Evolutionary conservation across 2,888 invertebrate genomes (phyloP).

Genomic region (Timema cristinae): DNA sequence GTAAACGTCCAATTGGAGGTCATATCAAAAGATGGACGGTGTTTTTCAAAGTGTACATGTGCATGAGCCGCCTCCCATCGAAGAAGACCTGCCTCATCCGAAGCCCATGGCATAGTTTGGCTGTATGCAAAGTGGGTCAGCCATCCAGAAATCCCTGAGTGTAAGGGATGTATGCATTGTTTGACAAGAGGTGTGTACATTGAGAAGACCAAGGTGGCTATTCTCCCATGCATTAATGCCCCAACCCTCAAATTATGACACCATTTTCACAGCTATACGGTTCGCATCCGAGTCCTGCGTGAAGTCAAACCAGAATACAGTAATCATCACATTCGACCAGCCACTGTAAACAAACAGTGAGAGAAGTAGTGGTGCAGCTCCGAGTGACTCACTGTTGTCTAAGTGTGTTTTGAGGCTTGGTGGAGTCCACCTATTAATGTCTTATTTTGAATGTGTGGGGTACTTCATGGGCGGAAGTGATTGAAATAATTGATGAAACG

Average conservation of each 20-base stretch:
- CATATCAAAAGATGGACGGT: background rate
- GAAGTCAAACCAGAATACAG: background rate
- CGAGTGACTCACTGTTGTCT: background rate
- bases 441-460: background rate
- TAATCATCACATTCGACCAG: constrained; percentile 1
- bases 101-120: background rate
- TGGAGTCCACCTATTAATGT: background rate
- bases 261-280: background rate
- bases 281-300: background rate
- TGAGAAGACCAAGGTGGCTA: background rate
- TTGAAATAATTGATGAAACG: background rate
- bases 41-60: background rate
- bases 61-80: background rate
- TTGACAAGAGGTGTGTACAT: background rate
- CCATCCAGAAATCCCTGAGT: background rate
- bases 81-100: background rate
- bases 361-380: background rate
- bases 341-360: background rate
- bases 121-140: background rate
- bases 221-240: too few relatives aligned
- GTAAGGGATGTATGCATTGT: background rate
- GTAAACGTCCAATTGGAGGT: background rate
- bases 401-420: background rate
- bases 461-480: constrained; percentile 3
- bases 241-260: too few relatives aligned